Evolutionary conservation across 2,113 vertebrate genomes (phyloP), one percentile per base, ranked within the genome.

Genomic region (Alaudala cheleensis): DNA sequence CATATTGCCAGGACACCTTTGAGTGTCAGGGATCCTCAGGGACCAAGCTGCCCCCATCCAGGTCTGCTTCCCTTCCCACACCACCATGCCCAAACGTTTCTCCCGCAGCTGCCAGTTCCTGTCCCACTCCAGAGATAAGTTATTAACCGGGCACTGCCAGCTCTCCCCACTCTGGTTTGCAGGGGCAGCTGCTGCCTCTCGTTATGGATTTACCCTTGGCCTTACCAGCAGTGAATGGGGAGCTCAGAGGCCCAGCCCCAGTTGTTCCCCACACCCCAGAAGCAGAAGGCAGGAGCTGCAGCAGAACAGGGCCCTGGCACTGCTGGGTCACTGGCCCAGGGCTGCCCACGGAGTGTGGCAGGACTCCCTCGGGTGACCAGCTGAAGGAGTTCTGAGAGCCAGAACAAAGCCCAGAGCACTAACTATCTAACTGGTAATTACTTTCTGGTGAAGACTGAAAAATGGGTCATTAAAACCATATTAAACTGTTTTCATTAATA

Each of bases 361-460:
- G 51, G 79, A 86, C 29, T 96, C 76, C 92, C 94, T 51, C 2
- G 64, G 94, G 93, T 50, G 80, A 86, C 49, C 2, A 0, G 85
- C 90, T 90, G 76, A 26, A 95, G 88, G 85, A 92, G 92, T 93
- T 96, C 85, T 22, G 76, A 96, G 95, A 86, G 90, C 76, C 88
- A 81, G 85, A 95, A 96, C 94, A 97, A 96, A 95, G 95, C 95
- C 95, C 96, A 96, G 79, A 97, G 95, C 95, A 96, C 93, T 96
- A 93, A 91, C 95, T 97, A 96, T 96, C 96, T 97, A 95, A 97
- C 96, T 97, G 96, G 96, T 97, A 97, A 97, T 97, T 97, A 97
- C 96, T 97, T 97, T 97, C 96, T 96, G 95, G 96, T 96, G 96
- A 97, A 96, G 93, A 96, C 95, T 97, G 92, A 97, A 97, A 97